Conservation (phyloP, 2,888 invertebrate species). For the Minunthozetes semirufus region DNA sequence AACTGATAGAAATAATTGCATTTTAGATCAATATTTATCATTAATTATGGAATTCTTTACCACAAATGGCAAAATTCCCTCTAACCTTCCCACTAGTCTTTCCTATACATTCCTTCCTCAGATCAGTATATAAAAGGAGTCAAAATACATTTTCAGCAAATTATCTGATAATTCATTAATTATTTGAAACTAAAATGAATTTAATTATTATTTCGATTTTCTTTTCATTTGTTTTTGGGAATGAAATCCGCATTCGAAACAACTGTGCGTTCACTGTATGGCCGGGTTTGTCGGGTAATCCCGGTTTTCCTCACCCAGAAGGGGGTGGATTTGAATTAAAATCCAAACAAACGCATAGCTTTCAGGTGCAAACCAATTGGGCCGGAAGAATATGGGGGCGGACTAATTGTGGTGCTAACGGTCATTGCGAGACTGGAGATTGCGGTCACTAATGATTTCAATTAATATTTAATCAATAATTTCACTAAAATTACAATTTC, state of each 20-base stretch:
- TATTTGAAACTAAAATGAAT: too few species aligned
- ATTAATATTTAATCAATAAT: too few species aligned
- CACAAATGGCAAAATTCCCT: too few species aligned
- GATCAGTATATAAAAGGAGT: neutral
- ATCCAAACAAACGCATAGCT: neutral
- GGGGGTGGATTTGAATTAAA: constrained; percentile 29
- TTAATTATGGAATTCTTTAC: too few species aligned
- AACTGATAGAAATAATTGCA: too few species aligned
- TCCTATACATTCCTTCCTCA: neutral
- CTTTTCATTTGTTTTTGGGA: too few species aligned
- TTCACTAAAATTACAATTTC: too few species aligned
- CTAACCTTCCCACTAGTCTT: too few species aligned
- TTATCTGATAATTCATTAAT: neutral
- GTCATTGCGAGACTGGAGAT: constrained; percentile 50
- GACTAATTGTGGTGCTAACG: constrained; percentile 48
- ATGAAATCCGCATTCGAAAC: neutral
- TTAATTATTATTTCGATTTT: too few species aligned
- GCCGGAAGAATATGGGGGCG: constrained; percentile 52
- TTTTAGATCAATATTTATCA: too few species aligned
- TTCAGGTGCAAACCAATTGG: constrained; percentile 44
- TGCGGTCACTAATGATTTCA: too few species aligned
- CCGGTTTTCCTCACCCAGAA: constrained; percentile 30
- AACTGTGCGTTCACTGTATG: constrained; percentile 34
- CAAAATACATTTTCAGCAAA: too few species aligned
- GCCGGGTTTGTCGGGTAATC: constrained; percentile 30